A percentile compares a stretch with the other conserved stretches of the same genome.
Conservation (phyloP, 2,888 invertebrate genomes). For the Neoaliturus tenellus region DNA sequence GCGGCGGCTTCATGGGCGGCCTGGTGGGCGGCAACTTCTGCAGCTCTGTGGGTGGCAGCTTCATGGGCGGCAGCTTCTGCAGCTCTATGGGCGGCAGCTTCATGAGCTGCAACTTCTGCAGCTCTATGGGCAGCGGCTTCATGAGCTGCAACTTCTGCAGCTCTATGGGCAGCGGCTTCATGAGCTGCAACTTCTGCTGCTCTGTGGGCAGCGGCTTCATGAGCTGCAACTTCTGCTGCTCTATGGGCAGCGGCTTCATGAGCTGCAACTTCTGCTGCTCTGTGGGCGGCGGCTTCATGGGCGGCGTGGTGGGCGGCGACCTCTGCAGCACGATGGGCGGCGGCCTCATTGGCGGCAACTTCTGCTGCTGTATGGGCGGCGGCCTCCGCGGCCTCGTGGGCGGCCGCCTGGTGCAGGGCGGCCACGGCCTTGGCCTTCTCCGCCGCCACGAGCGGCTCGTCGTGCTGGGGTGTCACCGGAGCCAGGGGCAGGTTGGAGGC, state of each 20-base stretch:
- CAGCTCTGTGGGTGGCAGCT: too few species aligned
- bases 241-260: neutral
- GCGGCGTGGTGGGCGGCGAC: neutral
- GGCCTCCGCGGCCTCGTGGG: slow-evolving; percentile 64
- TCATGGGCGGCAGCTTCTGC: too few species aligned
- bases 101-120: too few species aligned
- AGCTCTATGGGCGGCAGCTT: too few species aligned
- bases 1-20: too few species aligned
- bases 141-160: too few species aligned
- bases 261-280: neutral
- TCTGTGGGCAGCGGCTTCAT: neutral
- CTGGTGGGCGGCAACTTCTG: too few species aligned
- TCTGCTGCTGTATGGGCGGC: neutral
- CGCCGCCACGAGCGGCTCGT: slow-evolving; percentile 73
- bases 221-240: neutral
- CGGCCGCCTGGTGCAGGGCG: slow-evolving; percentile 66
- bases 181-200: neutral
- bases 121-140: too few species aligned
- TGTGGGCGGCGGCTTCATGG: neutral
- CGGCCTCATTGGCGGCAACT: neutral
- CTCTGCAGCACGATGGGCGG: neutral
- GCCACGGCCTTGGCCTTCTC: slow-evolving; percentile 72
- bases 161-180: too few species aligned
- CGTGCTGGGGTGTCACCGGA: slow-evolving; percentile 70
- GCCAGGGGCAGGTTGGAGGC: slow-evolving; percentile 73